These are phyloP conservation scores for Macaria liturata DNA, from an alignment of 2,888 invertebrate species.

Conservation along the genomic window DNA sequence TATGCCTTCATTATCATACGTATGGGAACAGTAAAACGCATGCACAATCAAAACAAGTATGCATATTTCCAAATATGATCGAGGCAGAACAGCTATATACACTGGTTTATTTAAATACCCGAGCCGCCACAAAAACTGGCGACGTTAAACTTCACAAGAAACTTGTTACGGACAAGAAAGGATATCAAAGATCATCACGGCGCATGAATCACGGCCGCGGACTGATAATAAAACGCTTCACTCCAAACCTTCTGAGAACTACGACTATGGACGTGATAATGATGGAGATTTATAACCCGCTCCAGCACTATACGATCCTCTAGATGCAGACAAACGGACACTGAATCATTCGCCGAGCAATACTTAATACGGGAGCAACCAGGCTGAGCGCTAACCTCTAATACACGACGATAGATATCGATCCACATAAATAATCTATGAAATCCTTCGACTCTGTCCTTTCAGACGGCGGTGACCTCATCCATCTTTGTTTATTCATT, in stretches of 20 bases:
- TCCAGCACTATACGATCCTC: slow-evolving; percentile 18
- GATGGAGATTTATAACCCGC: slow-evolving; percentile 31
- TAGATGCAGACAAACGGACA: slow-evolving; percentile 17
- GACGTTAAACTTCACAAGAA: slow-evolving; percentile 37
- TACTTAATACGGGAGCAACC: slow-evolving; percentile 43
- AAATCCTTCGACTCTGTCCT: slow-evolving; percentile 33
- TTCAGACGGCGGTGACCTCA: slow-evolving; percentile 23
- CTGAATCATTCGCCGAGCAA: slow-evolving; percentile 36
- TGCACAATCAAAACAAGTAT: no score
- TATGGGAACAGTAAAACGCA: no score
- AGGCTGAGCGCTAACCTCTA: slow-evolving; percentile 42
- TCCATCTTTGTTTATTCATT: slow-evolving; percentile 29
- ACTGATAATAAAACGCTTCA: slow-evolving; percentile 53
- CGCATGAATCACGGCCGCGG: slow-evolving; percentile 61
- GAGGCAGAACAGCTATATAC: background rate
- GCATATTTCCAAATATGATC: slow-evolving; percentile 1
- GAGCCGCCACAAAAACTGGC: slow-evolving; percentile 36
- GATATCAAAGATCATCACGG: slow-evolving; percentile 68
- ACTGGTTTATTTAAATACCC: slow-evolving; percentile 24
- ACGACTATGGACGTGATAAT: slow-evolving; percentile 45
- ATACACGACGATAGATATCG: slow-evolving; percentile 47
- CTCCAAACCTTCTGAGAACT: slow-evolving; percentile 66
- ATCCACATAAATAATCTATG: slow-evolving; percentile 54
- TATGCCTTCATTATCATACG: no score
- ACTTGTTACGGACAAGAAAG: slow-evolving; percentile 58